Base-by-base conservation (phyloP, 2,113 vertebrate species). In the Ranitomeya imitator region DNA sequence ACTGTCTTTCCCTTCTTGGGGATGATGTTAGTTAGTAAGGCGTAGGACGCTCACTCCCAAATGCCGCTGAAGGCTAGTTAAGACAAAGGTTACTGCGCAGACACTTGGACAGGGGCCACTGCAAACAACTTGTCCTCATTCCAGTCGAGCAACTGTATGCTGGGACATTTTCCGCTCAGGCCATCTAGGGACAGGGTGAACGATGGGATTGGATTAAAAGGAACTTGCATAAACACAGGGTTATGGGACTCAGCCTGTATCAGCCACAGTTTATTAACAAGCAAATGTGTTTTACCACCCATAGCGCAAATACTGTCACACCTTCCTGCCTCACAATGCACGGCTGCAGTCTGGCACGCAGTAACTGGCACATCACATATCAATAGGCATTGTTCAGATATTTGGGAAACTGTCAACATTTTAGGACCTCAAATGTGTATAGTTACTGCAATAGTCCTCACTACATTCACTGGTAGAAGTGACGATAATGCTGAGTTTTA, bases 51-150 rank as follows among this genome's bases (percentile, higher is more conserved):
- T 92, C 90, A 90, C 91, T 93, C 90, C 92, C 90, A 90, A 90
- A 91, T 92, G 92, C 93, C 93, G 93, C 93, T 90, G 91, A 93
- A 92, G 94, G 92, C 90, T 91, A 92, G 92, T 92, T 92, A 94
- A 93, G 93, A 94, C 93, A 94, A 93, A 93, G 93, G 91, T 94
- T 94, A 93, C 93, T 92, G 93, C 91, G 90, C 92, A 93, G 91
- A 91, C 92, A 92, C 92, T 94, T 94, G 94, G 94, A 94, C 91
- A 86, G 52, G 88, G 92, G 93, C 93, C 94, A 94, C 89, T 89
- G 91, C 93, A 94, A 94, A 94, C 94, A 94, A 93, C 92, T 94
- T 94, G 94, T 93, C 92, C 93, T 94, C 94, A 93, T 94, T 94
- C 92, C 94, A 94, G 92, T 93, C 93, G 93, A 94, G 94, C 94